phyloP scores from a whole-genome alignment of 2,113 vertebrate genomes.

The Perognathus longimembris region DNA sequence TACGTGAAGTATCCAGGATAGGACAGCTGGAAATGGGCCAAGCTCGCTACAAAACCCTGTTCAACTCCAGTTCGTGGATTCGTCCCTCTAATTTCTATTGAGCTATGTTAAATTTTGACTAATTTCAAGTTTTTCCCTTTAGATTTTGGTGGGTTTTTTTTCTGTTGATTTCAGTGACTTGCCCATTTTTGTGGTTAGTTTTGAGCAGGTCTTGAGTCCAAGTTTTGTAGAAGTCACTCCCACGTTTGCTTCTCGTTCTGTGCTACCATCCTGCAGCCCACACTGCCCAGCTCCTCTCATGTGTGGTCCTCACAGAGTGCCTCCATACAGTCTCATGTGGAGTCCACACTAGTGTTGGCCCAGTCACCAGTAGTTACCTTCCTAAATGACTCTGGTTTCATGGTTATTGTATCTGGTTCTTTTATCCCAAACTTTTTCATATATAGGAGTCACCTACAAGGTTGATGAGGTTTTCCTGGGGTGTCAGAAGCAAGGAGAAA shows the following conservation, averaged over 20 bases:
- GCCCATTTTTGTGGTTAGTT: background rate
- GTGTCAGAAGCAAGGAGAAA: background rate
- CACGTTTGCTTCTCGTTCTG: background rate
- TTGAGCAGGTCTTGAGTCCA: background rate
- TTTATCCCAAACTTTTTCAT: constrained; percentile 8
- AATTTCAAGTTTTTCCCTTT: background rate
- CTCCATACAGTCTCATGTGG: fast-evolving
- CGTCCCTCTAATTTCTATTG: background rate
- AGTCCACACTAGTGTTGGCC: too few species aligned
- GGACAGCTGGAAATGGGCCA: background rate
- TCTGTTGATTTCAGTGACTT: background rate
- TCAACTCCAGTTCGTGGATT: background rate
- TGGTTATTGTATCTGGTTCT: background rate
- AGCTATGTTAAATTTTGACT: background rate
- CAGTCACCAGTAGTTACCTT: background rate
- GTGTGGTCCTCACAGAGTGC: too few species aligned
- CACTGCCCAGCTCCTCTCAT: background rate
- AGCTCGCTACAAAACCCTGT: background rate
- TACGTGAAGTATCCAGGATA: background rate
- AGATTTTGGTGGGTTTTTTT: constrained; percentile 24
- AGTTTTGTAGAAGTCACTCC: background rate
- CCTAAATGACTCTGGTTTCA: background rate
- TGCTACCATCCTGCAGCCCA: background rate
- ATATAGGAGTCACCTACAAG: background rate
- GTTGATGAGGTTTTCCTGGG: background rate